Evolutionary conservation across 1,140 invertebrate species (phyloP), one percentile per base, ranked within the genome.

Genomic region (Acromyrmex charruanus): DNA sequence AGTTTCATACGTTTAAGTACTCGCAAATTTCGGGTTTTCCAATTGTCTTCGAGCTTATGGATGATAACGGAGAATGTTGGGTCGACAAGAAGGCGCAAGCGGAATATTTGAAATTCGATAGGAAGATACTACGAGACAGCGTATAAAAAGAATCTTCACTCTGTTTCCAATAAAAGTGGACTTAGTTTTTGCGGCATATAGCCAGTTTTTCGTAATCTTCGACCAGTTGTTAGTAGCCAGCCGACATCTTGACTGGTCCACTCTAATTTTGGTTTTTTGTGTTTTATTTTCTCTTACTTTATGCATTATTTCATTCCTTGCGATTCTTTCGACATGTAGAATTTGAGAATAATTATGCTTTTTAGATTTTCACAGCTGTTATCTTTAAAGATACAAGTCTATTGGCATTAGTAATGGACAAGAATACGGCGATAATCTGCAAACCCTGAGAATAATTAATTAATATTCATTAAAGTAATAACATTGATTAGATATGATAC

Each of bases 131-230:
- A 25, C 25, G 7, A 25, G 18, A 53, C 35, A 31, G 51, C 49
- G 84, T 86, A 77, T 51, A 74, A 75, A 51, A 25, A n/a, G 35
- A 31, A 74, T 31, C 59, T 61, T 12, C 10, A 39, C 35, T 84
- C 44, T 80, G 86, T 90, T 85, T 74, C 85, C 89, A 86, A 91
- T 91, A 91, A 90, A 90, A 53, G 55, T 21, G 74, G 89, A 89
- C 88, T 87, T 79, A 66, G 77, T 89, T 90, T 84, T 58, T 39
- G 39, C 55, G 31, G 25, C 35, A 51, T 21, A 31, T 21, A 31
- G 82, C 59, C 59, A 80, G 84, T 39, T 90, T 90, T 72, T 85
- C 51, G 21, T 72, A 85, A 87, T 91, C 80, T 91, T 87, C 80
- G 53, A 69, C n/a, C 39, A 25, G 2, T 59, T 65, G 88, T 82